Conservation (phyloP, 2,797 vertebrate species). For the Chelmon rostratus region DNA sequence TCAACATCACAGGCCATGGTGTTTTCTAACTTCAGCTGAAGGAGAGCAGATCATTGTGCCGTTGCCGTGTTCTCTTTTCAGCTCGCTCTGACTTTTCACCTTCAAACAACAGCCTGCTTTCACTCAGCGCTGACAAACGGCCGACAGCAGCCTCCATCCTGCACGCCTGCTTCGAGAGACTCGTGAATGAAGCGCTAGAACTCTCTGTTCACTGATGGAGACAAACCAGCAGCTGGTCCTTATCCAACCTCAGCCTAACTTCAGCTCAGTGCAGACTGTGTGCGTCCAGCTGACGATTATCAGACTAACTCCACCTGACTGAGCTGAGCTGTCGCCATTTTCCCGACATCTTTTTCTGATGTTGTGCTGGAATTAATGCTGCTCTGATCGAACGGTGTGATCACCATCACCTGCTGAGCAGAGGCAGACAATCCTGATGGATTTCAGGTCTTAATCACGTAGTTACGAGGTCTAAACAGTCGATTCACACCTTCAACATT, state of each 20-base stretch:
- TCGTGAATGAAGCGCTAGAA: not conserved
- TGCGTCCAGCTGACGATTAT: no score
- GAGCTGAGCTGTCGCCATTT: no score
- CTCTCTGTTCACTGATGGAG: not conserved
- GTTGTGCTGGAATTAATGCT: no score
- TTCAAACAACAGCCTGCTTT: not conserved
- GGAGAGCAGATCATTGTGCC: conserved; percentile 4
- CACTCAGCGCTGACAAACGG: not conserved
- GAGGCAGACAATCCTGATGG: no score
- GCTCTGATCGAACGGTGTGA: no score
- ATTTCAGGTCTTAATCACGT: no score
- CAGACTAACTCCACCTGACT: no score
- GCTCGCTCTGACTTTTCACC: conserved; percentile 24
- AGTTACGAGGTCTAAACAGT: no score
- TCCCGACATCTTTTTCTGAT: no score
- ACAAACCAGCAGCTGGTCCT: not conserved
- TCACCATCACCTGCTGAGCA: no score
- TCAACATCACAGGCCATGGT: not conserved
- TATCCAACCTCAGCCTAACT: not conserved
- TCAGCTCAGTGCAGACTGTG: no score
- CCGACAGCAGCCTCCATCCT: not conserved
- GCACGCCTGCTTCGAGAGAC: not conserved
- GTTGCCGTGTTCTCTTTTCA: not conserved
- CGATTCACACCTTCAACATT: no score
- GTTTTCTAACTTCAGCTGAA: not conserved